Base-by-base conservation (phyloP, 2,113 vertebrate species). In the Numenius arquata region DNA sequence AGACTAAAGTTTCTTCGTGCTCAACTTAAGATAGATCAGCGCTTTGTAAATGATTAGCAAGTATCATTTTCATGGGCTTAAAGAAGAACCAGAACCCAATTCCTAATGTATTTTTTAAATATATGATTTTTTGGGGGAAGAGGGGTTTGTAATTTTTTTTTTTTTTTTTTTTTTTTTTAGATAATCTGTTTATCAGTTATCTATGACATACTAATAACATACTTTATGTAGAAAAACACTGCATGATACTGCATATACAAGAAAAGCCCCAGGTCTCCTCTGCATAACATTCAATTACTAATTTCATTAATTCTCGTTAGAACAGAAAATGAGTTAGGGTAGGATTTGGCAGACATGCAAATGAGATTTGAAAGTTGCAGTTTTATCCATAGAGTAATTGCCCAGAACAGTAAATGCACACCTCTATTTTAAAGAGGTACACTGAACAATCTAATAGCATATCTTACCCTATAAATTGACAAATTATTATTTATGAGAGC, bases 401-500 rank as follows among this genome's bases (percentile, higher is more conserved):
- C n/a, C 62, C 73, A 62, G 70, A 90, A 55, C 59, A 86, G 67
- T 71, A 94, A 92, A 92, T 13, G 36, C 34, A 87, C 70, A 87
- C 43, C 76, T 89, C 73, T 79, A 15, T 43, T 88, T 92, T 94
- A 94, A 90, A 89, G 83, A 75, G 17, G 19, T 58, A 78, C 43
- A 36, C 16, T 40, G 65, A 92, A 95, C 47, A 88, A 88, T 78
- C 81, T 73, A 91, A 55, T 38, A 84, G 15, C 26, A 52, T 38
- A 87, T 40, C 40, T 85, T 78, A 61, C 20, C 63, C 29, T 78
- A 45, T 17, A 92, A 70, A 79, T 23, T 92, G 86, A 95, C 84
- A 95, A 94, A 96, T 95, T 93, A 79, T 93, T 95, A 96, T 91
- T 95, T 96, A 94, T 90, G 91, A 94, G 58, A 89, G 8, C 74